phyloP scores from a whole-genome alignment of 2,888 invertebrate genomes.

The Ichneumoninae sp. region DNA sequence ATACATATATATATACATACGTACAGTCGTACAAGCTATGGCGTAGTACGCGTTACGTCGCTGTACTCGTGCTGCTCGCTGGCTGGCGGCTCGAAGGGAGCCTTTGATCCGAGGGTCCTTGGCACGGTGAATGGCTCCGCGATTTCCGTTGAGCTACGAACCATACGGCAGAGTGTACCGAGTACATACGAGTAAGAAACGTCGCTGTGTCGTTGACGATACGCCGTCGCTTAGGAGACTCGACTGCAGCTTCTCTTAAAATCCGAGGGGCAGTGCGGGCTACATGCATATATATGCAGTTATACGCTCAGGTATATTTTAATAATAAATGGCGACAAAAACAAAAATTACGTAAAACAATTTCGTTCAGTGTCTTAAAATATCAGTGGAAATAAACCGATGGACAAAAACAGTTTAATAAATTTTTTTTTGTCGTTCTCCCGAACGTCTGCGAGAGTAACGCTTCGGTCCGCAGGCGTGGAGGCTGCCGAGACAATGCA shows the following conservation, averaged over 20 bases:
- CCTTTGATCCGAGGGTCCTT: conserved; percentile 72
- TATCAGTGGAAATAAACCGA: not conserved
- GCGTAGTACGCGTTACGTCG: conserved; percentile 42
- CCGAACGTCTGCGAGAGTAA: not conserved
- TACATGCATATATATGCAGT: not conserved
- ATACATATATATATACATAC: conserved; percentile 12
- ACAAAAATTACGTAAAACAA: not conserved
- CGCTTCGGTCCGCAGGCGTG: not conserved
- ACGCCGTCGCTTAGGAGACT: conserved; percentile 54
- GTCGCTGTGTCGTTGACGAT: conserved; percentile 31
- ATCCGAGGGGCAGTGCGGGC: not conserved
- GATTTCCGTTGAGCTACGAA: conserved; percentile 73
- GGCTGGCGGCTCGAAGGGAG: conserved; percentile 67
- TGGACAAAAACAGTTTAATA: not conserved
- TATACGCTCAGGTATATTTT: not conserved
- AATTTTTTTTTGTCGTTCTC: not conserved
- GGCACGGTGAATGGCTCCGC: conserved; percentile 72
- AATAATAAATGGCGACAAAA: not conserved
- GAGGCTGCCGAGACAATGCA: conserved; percentile 10
- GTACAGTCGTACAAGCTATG: conserved; percentile 29
- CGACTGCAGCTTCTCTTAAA: conserved; percentile 44
- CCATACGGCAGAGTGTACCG: conserved; percentile 66
- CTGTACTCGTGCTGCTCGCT: conserved; percentile 42
- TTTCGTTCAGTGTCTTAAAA: not conserved
- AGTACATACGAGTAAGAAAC: conserved; percentile 53